phyloP scores from a whole-genome alignment of 2,888 invertebrate species.

The Pharmacophagus antenor region DNA sequence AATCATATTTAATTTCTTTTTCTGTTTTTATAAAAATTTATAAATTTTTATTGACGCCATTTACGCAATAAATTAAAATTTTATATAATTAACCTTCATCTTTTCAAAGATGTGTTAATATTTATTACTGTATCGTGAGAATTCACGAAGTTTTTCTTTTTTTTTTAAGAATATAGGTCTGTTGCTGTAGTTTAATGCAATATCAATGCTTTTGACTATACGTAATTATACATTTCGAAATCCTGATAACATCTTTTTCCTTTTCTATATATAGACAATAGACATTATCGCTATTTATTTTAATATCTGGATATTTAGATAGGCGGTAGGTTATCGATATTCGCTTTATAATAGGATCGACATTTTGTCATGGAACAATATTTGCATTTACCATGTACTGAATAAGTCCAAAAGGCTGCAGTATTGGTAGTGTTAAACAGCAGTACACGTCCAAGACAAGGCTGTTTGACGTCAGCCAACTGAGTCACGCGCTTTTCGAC shows the following conservation, averaged over 20 bases:
- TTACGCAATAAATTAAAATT: too few relatives aligned
- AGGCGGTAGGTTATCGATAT: neutral
- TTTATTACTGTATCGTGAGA: neutral
- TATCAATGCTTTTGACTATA: too few relatives aligned
- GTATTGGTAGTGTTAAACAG: conserved; percentile 33
- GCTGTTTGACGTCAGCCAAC: conserved; percentile 50
- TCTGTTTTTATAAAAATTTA: too few relatives aligned
- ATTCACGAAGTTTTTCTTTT: conserved; percentile 5
- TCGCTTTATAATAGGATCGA: neutral
- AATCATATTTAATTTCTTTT: too few relatives aligned
- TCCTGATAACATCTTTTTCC: neutral
- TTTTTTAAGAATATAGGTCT: conserved; percentile 14
- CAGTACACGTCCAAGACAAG: conserved; percentile 40
- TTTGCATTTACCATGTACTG: neutral
- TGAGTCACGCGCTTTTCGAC: conserved; percentile 56
- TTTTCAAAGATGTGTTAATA: neutral
- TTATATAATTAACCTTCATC: neutral
- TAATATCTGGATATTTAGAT: too few relatives aligned
- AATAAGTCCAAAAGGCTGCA: conserved; percentile 28
- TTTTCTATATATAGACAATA: conserved; percentile 13
- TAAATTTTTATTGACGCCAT: too few relatives aligned
- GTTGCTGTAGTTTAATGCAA: conserved; percentile 2
- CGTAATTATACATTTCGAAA: conserved; percentile 14
- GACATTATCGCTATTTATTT: too few relatives aligned
- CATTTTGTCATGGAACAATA: neutral